Conservation (phyloP, 2,797 vertebrate species). For the Epinephelus malabaricus region DNA sequence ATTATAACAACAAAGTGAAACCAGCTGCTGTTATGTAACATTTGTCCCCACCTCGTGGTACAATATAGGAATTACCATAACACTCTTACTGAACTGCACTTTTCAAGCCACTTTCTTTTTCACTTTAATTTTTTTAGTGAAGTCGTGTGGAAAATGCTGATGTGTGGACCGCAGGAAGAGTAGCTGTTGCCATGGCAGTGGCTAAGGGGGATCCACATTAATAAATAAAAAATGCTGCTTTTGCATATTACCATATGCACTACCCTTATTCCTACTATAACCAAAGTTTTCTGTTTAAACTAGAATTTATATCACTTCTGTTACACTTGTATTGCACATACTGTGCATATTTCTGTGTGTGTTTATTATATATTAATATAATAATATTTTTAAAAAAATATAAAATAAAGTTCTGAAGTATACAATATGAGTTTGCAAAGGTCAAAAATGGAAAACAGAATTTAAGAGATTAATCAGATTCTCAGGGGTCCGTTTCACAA, state of each 20-base stretch:
- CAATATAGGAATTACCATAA: not conserved
- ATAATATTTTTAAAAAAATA: too few species aligned
- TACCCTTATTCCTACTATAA: too few species aligned
- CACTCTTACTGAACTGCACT: not conserved
- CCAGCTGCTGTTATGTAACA: conserved; percentile 17
- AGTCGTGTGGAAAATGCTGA: too few species aligned
- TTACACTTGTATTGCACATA: not conserved
- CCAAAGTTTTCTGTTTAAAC: too few species aligned
- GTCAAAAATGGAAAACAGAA: not conserved
- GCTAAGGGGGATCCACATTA: too few species aligned
- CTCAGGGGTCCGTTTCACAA: not conserved
- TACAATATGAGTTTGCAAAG: not conserved
- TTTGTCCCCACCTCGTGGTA: conserved; percentile 52
- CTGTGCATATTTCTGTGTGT: not conserved
- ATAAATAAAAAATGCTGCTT: not conserved
- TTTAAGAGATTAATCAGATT: not conserved
- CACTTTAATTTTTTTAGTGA: not conserved
- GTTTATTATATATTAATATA: too few species aligned
- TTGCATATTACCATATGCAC: not conserved
- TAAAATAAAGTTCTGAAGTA: not conserved
- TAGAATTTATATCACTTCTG: not conserved
- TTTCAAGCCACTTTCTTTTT: not conserved
- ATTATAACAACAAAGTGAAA: conserved; percentile 33
- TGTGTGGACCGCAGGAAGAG: too few species aligned
- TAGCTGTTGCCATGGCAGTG: too few species aligned